phyloP scores from a whole-genome alignment of 2,888 invertebrate genomes.

The Parnassius orleans region DNA sequence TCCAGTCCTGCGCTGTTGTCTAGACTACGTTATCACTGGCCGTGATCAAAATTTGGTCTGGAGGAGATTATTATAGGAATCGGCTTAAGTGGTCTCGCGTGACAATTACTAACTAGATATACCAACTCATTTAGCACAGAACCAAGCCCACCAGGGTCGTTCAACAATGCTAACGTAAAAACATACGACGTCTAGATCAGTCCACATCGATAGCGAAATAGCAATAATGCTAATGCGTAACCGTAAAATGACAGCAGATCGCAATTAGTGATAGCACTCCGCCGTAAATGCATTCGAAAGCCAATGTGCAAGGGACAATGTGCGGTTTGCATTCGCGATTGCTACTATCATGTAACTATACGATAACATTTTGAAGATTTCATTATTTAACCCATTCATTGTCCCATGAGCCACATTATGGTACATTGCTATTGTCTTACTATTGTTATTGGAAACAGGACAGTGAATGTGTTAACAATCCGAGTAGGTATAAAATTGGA shows the following conservation, averaged over 20 bases:
- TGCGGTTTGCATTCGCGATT: constrained; percentile 33
- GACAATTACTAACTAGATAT: not conserved
- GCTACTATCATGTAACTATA: constrained; percentile 35
- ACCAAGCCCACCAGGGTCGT: constrained; percentile 17
- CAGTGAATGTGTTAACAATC: no score
- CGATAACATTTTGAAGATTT: constrained; percentile 30
- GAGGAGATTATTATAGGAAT: no score
- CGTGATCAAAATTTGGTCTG: no score
- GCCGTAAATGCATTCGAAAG: constrained; percentile 46
- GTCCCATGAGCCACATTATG: no score
- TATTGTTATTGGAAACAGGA: no score
- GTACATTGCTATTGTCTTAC: no score
- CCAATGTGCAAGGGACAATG: constrained; percentile 55
- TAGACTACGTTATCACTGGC: no score
- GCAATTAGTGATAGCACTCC: constrained; percentile 69
- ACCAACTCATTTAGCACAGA: constrained; percentile 8
- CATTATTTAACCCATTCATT: no score
- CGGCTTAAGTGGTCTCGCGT: not conserved
- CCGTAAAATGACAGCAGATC: constrained; percentile 77
- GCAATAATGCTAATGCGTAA: constrained; percentile 75
- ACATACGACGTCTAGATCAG: constrained; percentile 52
- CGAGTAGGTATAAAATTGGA: no score
- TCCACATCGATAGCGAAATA: constrained; percentile 51
- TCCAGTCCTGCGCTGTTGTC: no score
- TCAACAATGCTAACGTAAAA: constrained; percentile 33